A percentile compares a stretch with the other conserved stretches of the same genome.
These are phyloP conservation scores for Hypotaenidia philippensis DNA, from an alignment of 2,797 vertebrate genomes.

Conservation along the genomic window DNA sequence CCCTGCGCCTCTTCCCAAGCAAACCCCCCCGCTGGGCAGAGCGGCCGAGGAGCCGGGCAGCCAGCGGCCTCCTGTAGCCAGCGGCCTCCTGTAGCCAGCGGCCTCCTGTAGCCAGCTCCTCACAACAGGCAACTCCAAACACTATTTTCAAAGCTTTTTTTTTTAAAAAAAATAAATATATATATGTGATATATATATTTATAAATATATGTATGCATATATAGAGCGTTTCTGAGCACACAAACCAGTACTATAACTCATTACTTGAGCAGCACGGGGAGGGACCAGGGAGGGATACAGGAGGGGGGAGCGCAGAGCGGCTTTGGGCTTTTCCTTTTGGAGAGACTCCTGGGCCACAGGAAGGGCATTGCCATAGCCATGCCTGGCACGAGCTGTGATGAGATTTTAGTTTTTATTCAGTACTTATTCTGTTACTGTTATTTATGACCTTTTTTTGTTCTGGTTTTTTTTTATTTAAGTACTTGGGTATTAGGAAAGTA, in stretches of 20 bases:
- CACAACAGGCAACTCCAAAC: conserved; percentile 38
- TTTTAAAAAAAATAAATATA: not conserved
- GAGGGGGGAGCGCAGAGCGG: too few species aligned
- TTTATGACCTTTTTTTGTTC: conserved; percentile 32
- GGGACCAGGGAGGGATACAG: not conserved
- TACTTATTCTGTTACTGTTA: conserved; percentile 50
- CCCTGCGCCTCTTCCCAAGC: conserved; percentile 75
- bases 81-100: not conserved
- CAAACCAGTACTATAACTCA: conserved; percentile 30
- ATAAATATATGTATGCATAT: conserved; percentile 43
- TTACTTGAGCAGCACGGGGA: conserved; percentile 9
- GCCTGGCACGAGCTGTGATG: not conserved
- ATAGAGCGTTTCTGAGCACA: conserved; percentile 66
- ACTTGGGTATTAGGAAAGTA: conserved; percentile 53
- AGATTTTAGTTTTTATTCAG: conserved; percentile 32
- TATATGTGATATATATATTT: conserved; percentile 33
- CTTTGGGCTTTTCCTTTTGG: not conserved
- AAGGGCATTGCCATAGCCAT: conserved; percentile 12
- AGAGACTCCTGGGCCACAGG: conserved; percentile 29
- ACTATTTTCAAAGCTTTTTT: conserved; percentile 55
- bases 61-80: not conserved
- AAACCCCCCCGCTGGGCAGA: not conserved
- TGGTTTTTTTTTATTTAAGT: conserved; percentile 42
- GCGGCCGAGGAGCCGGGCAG: not conserved
- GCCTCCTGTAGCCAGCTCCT: not conserved